These are phyloP conservation scores for Drosophila hydei DNA, from an alignment of 1,140 invertebrate genomes.

Conservation along the genomic window DNA sequence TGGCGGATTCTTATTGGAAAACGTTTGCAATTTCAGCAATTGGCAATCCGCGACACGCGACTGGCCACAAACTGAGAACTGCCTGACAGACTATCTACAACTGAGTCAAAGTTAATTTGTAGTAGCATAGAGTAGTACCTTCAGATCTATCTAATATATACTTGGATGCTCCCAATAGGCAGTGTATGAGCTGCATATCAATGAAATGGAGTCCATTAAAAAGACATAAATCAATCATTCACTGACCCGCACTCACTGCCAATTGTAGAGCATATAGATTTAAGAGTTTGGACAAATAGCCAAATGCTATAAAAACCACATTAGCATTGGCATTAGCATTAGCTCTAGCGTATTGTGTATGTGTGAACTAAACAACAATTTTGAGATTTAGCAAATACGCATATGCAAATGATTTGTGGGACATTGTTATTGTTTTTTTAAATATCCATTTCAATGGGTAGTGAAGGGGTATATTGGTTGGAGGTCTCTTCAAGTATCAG, in stretches of 20 bases:
- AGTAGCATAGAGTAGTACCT: too few relatives aligned
- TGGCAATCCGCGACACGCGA: slow-evolving; percentile 40
- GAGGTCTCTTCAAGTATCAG: too few relatives aligned
- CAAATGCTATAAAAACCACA: slow-evolving; percentile 59
- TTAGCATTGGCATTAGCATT: slow-evolving; percentile 33
- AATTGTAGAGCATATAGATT: slow-evolving; percentile 31
- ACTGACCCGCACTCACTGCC: slow-evolving; percentile 8
- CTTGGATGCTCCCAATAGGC: background rate
- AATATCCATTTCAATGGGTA: background rate
- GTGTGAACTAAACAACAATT: slow-evolving; percentile 52
- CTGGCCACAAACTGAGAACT: background rate
- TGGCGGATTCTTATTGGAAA: slow-evolving; percentile 7
- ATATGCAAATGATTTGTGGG: slow-evolving; percentile 65
- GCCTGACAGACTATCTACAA: too few relatives aligned
- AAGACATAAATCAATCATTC: slow-evolving; percentile 63
- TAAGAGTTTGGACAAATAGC: slow-evolving; percentile 57
- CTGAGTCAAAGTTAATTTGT: background rate
- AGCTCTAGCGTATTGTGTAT: slow-evolving; percentile 46
- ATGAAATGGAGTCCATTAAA: slow-evolving; percentile 60
- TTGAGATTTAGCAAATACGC: slow-evolving; percentile 62
- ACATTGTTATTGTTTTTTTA: slow-evolving; percentile 13
- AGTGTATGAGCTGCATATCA: slow-evolving; percentile 24
- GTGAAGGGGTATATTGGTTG: background rate
- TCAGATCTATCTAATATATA: background rate
- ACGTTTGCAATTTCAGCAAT: slow-evolving; percentile 29